phyloP scores from a whole-genome alignment of 2,888 invertebrate species.

The Leptopilina myrica region DNA sequence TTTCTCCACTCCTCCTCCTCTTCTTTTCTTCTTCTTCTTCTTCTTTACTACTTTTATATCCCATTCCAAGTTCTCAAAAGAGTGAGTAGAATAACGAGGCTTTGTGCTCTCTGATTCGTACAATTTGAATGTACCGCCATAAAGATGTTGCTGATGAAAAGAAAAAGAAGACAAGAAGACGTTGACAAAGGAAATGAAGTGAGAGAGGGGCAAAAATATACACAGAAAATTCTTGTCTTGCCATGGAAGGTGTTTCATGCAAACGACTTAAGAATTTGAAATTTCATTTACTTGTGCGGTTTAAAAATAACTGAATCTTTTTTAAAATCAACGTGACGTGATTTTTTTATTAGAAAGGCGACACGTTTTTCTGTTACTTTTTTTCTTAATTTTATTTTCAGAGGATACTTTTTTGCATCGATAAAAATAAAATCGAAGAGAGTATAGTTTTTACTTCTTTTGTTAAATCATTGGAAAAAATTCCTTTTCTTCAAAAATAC shows the following conservation, averaged over 20 bases:
- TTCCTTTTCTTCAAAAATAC: too few relatives aligned
- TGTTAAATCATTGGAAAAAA: too few relatives aligned
- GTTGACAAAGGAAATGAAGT: slow-evolving; percentile 16
- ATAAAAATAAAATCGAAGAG: too few relatives aligned
- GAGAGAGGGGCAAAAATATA: background rate
- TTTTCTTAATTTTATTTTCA: too few relatives aligned
- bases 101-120: slow-evolving; percentile 28
- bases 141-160: slow-evolving; percentile 25
- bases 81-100: slow-evolving; percentile 22
- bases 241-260: background rate
- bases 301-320: too few relatives aligned
- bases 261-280: background rate
- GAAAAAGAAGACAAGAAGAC: background rate
- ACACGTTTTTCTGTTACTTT: too few relatives aligned
- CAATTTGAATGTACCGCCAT: slow-evolving; percentile 20
- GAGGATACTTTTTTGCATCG: too few relatives aligned
- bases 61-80: background rate
- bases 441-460: too few relatives aligned
- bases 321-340: too few relatives aligned
- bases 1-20: background rate
- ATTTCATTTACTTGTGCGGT: background rate
- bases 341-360: too few relatives aligned
- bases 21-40: too few relatives aligned
- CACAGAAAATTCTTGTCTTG: background rate
- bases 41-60: too few relatives aligned